phyloP scores from a whole-genome alignment of 1,140 invertebrate species.

The Diuraphis noxia region DNA sequence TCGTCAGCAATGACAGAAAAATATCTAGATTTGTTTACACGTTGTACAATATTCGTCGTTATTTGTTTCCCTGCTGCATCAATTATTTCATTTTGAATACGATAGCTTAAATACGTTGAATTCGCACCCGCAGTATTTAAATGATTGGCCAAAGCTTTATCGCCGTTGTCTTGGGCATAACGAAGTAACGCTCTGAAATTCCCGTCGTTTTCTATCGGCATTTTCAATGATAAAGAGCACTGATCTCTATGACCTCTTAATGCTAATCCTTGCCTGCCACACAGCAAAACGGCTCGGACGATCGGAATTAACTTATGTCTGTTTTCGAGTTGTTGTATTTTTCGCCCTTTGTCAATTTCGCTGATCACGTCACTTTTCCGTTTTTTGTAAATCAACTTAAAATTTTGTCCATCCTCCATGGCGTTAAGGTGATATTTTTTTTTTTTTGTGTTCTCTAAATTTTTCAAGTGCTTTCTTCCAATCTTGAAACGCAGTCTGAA shows the following conservation, averaged over 20 bases:
- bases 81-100: constrained; percentile 7
- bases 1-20: constrained; percentile 26
- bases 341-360: constrained; percentile 20
- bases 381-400: constrained; percentile 6
- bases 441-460: constrained; percentile 13
- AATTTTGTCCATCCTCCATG: constrained; percentile 19
- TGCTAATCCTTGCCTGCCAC: constrained; percentile 8
- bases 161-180: background rate
- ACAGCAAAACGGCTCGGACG: background rate
- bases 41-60: background rate
- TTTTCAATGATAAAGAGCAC: background rate
- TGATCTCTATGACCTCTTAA: constrained; percentile 28
- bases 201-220: constrained; percentile 19
- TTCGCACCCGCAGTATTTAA: background rate
- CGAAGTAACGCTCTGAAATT: constrained; percentile 28
- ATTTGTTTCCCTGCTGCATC: background rate
- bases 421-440: constrained; percentile 22
- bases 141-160: background rate
- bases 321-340: constrained; percentile 3
- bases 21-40: background rate
- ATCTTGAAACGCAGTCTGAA: constrained; percentile 35
- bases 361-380: constrained; percentile 15
- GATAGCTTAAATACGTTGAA: background rate
- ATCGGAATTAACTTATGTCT: constrained; percentile 10
- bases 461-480: constrained; percentile 17